phyloP scores from a whole-genome alignment of 2,888 invertebrate species.

The Coelopa pilipes region DNA sequence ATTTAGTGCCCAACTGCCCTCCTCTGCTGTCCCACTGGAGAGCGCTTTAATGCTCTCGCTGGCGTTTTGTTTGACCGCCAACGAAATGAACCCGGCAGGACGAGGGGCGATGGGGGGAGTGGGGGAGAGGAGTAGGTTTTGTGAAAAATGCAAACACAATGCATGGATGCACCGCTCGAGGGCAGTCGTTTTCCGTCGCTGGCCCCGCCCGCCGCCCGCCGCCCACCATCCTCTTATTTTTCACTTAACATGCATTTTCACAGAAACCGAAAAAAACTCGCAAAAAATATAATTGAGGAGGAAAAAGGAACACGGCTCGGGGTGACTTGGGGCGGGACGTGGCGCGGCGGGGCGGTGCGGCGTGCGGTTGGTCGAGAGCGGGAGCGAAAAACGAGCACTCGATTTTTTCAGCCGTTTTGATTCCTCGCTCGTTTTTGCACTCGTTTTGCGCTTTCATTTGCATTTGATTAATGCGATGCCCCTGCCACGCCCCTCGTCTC shows the following conservation, averaged over 20 bases:
- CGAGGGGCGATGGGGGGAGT: not conserved
- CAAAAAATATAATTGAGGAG: conserved; percentile 4
- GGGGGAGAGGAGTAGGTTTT: too few species aligned
- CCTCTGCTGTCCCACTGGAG: conserved; percentile 28
- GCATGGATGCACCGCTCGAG: conserved; percentile 23
- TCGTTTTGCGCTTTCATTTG: conserved; percentile 41
- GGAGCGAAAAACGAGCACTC: not conserved
- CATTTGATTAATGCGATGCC: conserved; percentile 42
- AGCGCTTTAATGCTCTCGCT: conserved; percentile 8
- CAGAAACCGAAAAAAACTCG: conserved; percentile 19
- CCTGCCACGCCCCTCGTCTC: conserved; percentile 35
- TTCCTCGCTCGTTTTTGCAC: conserved; percentile 27
- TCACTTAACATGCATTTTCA: conserved; percentile 36
- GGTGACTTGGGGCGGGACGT: not conserved
- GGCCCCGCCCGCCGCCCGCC: too few species aligned
- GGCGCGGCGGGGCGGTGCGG: too few species aligned
- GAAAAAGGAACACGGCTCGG: not conserved
- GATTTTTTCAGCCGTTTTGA: conserved; percentile 35
- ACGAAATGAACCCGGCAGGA: not conserved
- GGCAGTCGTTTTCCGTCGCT: not conserved
- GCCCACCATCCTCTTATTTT: conserved; percentile 18
- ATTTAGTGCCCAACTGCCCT: conserved; percentile 34
- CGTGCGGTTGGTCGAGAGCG: not conserved
- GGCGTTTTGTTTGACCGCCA: conserved; percentile 7
- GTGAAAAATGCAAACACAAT: conserved; percentile 33